Evolutionary conservation across 2,888 invertebrate species (phyloP), one percentile per base, ranked within the genome.

Genomic region (Cataglyphis livida): DNA sequence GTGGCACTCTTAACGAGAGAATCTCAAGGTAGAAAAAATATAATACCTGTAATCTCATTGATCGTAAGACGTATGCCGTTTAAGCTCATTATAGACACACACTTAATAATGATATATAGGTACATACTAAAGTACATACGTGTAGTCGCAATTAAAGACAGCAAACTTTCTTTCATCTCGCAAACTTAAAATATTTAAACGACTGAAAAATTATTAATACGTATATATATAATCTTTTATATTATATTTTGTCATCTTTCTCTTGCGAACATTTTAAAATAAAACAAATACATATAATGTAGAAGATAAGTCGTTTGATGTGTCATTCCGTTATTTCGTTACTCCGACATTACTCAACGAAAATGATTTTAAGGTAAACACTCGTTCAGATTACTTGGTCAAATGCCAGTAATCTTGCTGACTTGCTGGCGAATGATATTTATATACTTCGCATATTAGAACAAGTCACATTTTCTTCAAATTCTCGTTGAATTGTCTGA

Each of bases 321-420:
- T 66, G 32, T 79, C 68, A 54, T 70, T 48, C 10, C 10, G 35
- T 44, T 79, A 79, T 79, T 79, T 79, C n/a, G 44, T 68, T 61
- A 48, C 44, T 61, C 7, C 7, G 41, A 35, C 38, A 41, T 61
- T 79, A 48, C 35, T 35, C 59, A 79, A 79, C 44, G 59, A 61
- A 68, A 68, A 18, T 70, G 70, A 79, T 79, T 70, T 79, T 79
- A 70, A 79, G 59, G 35, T 79, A 79, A 79, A 79, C n/a, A 65
- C 35, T n/a, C 35, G 59, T 44, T 59, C 21, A 68, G 68, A 78
- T 78, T 59, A 32, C 12, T 79, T 79, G 78, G 78, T 79, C 70
- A 48, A 70, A 68, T 48, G 78, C 78, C 78, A 79, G 44, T 79
- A 61, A 61, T 28, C 68, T 78, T 44, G 59, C 68, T 59, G 57